Percentiles rank a stretch among this genome's conserved stretches.
phyloP scores from a whole-genome alignment of 2,797 vertebrate species.

The Gobionotothen gibberifrons region DNA sequence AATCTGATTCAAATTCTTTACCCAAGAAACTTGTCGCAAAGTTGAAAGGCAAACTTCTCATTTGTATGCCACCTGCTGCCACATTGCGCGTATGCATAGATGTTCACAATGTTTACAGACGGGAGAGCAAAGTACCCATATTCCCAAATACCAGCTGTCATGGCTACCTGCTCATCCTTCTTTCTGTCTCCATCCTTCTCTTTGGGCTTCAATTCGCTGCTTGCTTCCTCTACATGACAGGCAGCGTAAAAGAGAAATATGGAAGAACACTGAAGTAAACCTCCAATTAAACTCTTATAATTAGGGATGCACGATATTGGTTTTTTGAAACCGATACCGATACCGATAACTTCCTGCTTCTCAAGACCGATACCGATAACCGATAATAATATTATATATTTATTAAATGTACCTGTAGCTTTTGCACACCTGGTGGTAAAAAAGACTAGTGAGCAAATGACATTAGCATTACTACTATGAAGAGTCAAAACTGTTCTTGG shows the following conservation, averaged over 20 bases:
- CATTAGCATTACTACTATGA: no score
- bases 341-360: no score
- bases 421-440: no score
- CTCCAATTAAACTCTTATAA: not conserved
- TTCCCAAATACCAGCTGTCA: constrained; percentile 18
- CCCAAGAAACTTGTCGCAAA: constrained; percentile 8
- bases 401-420: no score
- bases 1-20: not conserved
- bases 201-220: not conserved
- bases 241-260: not conserved
- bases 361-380: no score
- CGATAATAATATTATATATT: no score
- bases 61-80: not conserved
- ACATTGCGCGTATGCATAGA: not conserved
- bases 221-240: not conserved
- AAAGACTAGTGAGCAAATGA: no score
- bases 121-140: not conserved
- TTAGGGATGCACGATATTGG: no score
- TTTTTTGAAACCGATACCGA: no score
- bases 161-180: not conserved
- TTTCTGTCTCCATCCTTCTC: not conserved
- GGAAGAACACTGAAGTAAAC: not conserved
- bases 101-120: constrained; percentile 11
- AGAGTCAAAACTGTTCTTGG: no score
- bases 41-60: constrained; percentile 27